Percentiles rank a stretch among this genome's conserved stretches.
phyloP scores from a whole-genome alignment of 2,888 invertebrate species.

The Sarcophaga subvicina region DNA sequence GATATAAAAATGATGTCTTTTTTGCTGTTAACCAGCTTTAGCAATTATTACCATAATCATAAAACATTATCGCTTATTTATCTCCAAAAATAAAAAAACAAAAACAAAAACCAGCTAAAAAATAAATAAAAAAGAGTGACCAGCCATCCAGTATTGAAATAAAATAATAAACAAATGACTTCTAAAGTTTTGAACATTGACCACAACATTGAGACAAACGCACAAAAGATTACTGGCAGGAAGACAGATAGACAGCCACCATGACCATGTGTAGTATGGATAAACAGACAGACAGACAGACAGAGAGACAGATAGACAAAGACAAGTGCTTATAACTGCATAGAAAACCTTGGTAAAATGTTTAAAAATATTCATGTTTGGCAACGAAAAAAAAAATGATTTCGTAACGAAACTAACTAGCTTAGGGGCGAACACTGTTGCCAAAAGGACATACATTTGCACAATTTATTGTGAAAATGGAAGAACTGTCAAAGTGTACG shows the following conservation, averaged over 20 bases:
- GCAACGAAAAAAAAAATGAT: not conserved
- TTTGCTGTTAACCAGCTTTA: slow-evolving; percentile 67
- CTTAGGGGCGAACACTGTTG: slow-evolving; percentile 28
- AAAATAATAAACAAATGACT: slow-evolving; percentile 40
- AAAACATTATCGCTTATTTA: slow-evolving; percentile 72
- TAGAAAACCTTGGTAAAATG: slow-evolving; percentile 23
- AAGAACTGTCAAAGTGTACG: not conserved
- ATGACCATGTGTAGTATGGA: slow-evolving; percentile 8
- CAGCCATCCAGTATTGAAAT: slow-evolving; percentile 27
- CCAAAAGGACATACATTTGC: not conserved
- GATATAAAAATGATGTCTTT: slow-evolving; percentile 64
- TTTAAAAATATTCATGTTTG: slow-evolving; percentile 3
- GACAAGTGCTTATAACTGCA: slow-evolving; percentile 38
- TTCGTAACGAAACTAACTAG: slow-evolving; percentile 15
- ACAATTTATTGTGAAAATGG: not conserved
- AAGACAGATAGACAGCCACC: slow-evolving; percentile 25
- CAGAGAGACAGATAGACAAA: not conserved
- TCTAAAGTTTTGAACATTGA: slow-evolving; percentile 48
- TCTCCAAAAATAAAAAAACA: slow-evolving; percentile 44
- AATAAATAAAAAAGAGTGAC: too few species aligned
- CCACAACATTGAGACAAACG: slow-evolving; percentile 59
- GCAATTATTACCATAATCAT: slow-evolving; percentile 71
- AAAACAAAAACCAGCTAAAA: not conserved
- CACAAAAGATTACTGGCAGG: slow-evolving; percentile 34
- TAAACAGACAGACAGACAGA: not conserved